phyloP scores from a whole-genome alignment of 1,140 invertebrate genomes.

The Octopus sinensis region DNA sequence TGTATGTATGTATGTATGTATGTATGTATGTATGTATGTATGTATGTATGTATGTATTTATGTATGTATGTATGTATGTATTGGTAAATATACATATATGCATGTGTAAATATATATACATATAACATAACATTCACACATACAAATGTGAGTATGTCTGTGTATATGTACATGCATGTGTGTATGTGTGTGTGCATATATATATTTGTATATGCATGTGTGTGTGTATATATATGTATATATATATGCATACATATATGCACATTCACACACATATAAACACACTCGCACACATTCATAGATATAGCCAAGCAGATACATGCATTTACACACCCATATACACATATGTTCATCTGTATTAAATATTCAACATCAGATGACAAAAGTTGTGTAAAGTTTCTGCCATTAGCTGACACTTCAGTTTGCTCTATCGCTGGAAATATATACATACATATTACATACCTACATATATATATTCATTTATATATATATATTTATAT shows the following conservation, averaged over 20 bases:
- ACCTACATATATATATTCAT: no score
- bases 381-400: no score
- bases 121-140: neutral
- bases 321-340: no score
- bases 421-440: no score
- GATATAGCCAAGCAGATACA: no score
- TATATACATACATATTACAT: no score
- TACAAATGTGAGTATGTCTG: neutral
- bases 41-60: slow-evolving; percentile 16
- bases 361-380: no score
- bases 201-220: neutral
- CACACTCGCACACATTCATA: neutral
- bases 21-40: slow-evolving; percentile 15
- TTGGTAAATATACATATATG: slow-evolving; percentile 16
- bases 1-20: slow-evolving; percentile 13
- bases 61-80: slow-evolving; percentile 19
- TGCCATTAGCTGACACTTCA: no score
- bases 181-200: neutral
- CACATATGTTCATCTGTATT: neutral
- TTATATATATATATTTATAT: no score
- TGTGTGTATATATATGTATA: neutral
- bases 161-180: slow-evolving; percentile 1
- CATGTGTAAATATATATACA: neutral
- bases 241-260: neutral
- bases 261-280: neutral